Evolutionary conservation across 2,888 invertebrate species (phyloP), one percentile per base, ranked within the genome.

Genomic region (Oxycera nigricornis): DNA sequence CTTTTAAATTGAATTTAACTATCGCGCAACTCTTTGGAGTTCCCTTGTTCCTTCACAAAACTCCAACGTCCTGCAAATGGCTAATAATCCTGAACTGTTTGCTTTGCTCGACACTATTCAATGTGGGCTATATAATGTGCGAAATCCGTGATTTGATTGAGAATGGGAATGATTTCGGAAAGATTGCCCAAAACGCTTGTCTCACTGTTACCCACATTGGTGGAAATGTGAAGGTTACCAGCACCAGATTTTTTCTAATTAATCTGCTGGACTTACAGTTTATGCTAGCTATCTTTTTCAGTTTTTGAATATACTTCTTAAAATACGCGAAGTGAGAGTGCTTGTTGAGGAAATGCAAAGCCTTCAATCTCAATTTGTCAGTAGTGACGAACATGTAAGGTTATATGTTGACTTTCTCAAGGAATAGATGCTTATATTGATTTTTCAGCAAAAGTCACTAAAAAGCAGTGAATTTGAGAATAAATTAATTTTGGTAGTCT

Each of bases 161-260:
- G 24, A 31, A 20, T 35, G 11, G 9, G 6, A 17, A 4, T n/a
- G 22, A 31, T 17, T 20, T 62, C 35, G 28, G 20, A 20, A 20
- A 31, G 11, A 39, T 62, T 2, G 62, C 62, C 2, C 35, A 31
- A n/a, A 62, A 62, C 20, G 20, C 11, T n/a, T 62, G 62, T 22
- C 28, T 62, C 20, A 62, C 62, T 2, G 17, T 62, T 1, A 62
- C 35, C 9, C 62, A 62, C 20, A 3, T 62, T 20, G 62, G 62
- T 7, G 62, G 62, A 17, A 62, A 62, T 62, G 39, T 62, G 7
- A 62, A 62, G 39, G 62, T 62, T n/a, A n/a, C n/a, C n/a, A n/a
- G n/a, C n/a, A n/a, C n/a, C n/a, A 35, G 35, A 35, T 35, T 35
- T 35, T 17, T 50, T 50, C 7, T 50, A n/a, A n/a, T n/a, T n/a